Evolutionary conservation across 2,888 invertebrate genomes (phyloP).

Genomic region (Lathronympha strigana): DNA sequence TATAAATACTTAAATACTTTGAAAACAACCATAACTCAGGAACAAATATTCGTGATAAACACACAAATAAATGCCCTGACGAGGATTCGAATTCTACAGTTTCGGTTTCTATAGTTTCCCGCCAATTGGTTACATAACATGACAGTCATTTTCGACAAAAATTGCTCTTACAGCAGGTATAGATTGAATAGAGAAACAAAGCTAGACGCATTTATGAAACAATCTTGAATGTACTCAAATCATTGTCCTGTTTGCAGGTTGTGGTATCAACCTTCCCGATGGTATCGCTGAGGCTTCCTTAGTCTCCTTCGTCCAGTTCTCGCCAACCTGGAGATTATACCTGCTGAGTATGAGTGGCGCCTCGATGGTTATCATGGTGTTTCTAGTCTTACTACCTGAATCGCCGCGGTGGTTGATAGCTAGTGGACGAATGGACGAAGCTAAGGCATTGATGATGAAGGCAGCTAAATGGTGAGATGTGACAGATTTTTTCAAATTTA

Average conservation of each 20-base stretch:
- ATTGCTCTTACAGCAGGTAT: no score
- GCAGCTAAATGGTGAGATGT: conserved; percentile 61
- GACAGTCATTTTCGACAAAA: no score
- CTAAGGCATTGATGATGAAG: conserved; percentile 53
- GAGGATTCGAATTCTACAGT: no score
- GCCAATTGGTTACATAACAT: no score
- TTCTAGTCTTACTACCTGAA: conserved; percentile 59
- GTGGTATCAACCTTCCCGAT: conserved; percentile 53
- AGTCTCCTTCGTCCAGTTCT: conserved; percentile 57
- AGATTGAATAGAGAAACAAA: no score
- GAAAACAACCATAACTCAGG: no score
- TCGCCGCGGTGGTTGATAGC: conserved; percentile 68
- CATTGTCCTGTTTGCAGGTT: conserved; percentile 41
- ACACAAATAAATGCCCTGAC: no score
- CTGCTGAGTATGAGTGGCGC: conserved; percentile 51
- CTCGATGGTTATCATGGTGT: conserved; percentile 50
- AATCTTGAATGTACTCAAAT: background rate
- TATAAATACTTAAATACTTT: no score
- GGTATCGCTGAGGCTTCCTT: conserved; percentile 52
- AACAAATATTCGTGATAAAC: no score
- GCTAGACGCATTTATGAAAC: no score
- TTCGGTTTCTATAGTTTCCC: no score
- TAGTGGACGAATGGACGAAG: conserved; percentile 54
- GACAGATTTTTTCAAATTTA: no score
- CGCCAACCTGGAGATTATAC: conserved; percentile 57